Evolutionary conservation across 2,797 vertebrate genomes (phyloP).

Genomic region (Micropoecilia bifurca): DNA sequence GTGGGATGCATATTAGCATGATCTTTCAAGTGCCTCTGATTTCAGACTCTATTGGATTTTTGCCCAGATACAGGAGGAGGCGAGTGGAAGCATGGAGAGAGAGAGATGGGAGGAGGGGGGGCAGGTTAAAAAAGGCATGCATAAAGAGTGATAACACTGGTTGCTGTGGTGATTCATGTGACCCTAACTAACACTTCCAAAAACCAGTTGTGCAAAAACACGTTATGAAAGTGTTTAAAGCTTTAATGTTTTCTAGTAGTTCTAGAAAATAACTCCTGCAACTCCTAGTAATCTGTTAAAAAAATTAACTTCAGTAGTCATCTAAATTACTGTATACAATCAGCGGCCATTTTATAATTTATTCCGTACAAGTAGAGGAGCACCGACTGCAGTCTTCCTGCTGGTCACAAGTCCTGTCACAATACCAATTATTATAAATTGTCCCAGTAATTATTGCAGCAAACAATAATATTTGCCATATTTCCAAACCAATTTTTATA

Average conservation of each 20-base stretch:
- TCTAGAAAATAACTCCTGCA: background rate
- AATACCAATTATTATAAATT: no score
- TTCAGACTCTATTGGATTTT: slow-evolving; percentile 49
- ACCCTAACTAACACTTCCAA: slow-evolving; percentile 18
- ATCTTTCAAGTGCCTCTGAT: slow-evolving; percentile 46
- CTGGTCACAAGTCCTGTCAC: no score
- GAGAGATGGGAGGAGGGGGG: background rate
- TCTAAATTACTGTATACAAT: background rate
- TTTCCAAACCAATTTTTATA: background rate
- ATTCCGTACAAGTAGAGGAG: background rate
- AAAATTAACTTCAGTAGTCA: background rate
- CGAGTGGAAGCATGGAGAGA: slow-evolving; percentile 32
- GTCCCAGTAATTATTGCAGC: no score
- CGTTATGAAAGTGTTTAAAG: background rate
- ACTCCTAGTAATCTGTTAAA: background rate
- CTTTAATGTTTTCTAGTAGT: background rate
- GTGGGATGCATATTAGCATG: slow-evolving; percentile 55
- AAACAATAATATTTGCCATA: background rate
- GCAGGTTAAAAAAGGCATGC: slow-evolving; percentile 32
- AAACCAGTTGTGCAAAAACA: slow-evolving; percentile 20
- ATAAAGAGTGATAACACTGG: slow-evolving; percentile 20
- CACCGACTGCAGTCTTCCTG: no score
- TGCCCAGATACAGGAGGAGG: slow-evolving; percentile 59
- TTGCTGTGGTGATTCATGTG: slow-evolving; percentile 37
- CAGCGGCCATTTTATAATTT: background rate